Percentiles rank a stretch among this genome's conserved stretches.
phyloP scores from a whole-genome alignment of 2,888 invertebrate genomes.

The Agrochola litura region DNA sequence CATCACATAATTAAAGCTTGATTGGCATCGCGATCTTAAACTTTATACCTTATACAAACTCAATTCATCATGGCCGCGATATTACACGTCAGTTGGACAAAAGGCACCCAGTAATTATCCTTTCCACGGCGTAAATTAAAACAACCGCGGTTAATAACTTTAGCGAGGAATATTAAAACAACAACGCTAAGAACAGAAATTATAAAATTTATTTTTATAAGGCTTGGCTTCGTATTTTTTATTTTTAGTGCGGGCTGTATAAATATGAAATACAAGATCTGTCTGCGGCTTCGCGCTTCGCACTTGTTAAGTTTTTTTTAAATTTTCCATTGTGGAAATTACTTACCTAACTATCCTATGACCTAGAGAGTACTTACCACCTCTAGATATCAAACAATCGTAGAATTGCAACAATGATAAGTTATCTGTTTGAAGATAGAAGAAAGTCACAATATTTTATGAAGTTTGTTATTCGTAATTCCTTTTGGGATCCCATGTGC shows the following conservation, averaged over 20 bases:
- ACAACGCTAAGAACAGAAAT: constrained; percentile 34
- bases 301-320: not conserved
- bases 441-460: too few relatives aligned
- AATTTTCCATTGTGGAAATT: not conserved
- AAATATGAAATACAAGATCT: not conserved
- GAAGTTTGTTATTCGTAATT: not conserved
- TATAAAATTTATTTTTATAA: constrained; percentile 42
- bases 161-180: constrained; percentile 53
- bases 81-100: constrained; percentile 62
- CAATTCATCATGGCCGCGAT: constrained; percentile 54
- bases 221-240: not conserved
- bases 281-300: not conserved
- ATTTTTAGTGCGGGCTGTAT: not conserved
- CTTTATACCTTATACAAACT: constrained; percentile 56
- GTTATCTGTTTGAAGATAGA: not conserved
- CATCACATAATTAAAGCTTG: constrained; percentile 37
- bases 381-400: not conserved
- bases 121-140: constrained; percentile 67
- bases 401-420: not conserved
- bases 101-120: constrained; percentile 64
- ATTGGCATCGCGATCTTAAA: constrained; percentile 50
- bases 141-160: constrained; percentile 58
- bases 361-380: not conserved
- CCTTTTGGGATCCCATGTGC: not conserved
- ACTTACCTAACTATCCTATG: not conserved